Base-by-base conservation (phyloP, 2,113 vertebrate genomes). In the Elephantulus edwardii region DNA sequence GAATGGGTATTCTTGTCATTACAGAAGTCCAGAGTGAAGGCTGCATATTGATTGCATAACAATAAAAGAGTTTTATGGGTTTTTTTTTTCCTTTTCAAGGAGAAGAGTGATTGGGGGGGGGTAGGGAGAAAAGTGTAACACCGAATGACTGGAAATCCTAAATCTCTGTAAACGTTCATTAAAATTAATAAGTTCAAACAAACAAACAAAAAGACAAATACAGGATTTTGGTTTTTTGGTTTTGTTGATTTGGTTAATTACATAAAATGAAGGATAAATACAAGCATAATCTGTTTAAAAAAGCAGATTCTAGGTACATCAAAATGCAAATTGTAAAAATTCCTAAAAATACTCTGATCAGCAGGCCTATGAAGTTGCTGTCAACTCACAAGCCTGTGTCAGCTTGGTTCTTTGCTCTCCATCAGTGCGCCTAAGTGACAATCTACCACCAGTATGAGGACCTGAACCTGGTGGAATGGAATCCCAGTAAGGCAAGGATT, bases 191-290 rank as follows among this genome's bases (percentile, higher is more conserved):
- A n/a, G n/a, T n/a, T n/a, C n/a, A n/a, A n/a, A n/a, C n/a, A n/a
- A n/a, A n/a, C n/a, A n/a, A n/a, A n/a, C n/a, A n/a, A n/a, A n/a
- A n/a, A 95, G 95, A 97, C 96, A 82, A 87, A 93, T 94, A 94
- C 90, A 94, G 52, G 97, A 83, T 54, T 94, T 96, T 79, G 79
- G 94, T 48, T 48, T 74, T 86, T 94, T 96, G n/a, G n/a, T n/a
- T n/a, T 94, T 94, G 91, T 92, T 96, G 92, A 92, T 95, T 96
- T 96, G 92, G 96, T 96, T 96, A 96, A 94, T 96, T 97, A 95
- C 97, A 97, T 97, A 98, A 98, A 96, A 97, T 86, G 82, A 92
- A 71, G 95, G 96, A 89, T 95, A 96, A 94, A 96, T 95, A 96
- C 96, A 89, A 96, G 90, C 92, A 93, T 76, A 80, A 92, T 95